Base-by-base conservation (phyloP, 1,140 invertebrate genomes). In the Drosophila parabipectinata region DNA sequence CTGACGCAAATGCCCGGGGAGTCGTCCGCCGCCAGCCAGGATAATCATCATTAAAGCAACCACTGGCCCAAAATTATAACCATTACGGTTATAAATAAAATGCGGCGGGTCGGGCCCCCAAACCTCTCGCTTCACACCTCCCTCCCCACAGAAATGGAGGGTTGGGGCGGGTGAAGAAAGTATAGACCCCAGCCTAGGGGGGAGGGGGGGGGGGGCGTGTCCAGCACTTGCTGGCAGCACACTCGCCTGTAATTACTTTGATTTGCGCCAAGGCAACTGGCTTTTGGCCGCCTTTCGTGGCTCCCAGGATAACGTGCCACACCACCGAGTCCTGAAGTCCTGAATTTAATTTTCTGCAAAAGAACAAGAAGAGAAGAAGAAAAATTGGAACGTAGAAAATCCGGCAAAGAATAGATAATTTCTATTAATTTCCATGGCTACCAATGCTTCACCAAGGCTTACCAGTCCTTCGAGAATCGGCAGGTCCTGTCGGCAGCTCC, bases 11-110 rank as follows among this genome's bases (percentile, higher is more conserved):
- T 81, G 81, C 60, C 51, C 32, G 44, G 37, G 45, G 60, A 72
- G 76, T 51, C 56, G 55, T 32, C 18, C 62, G 14, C 18, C 18
- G 26, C 55, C 28, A 21, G 26, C 55, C 73, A 75, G 78, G 59
- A 85, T 82, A 87, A 88, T 88, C 82, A 87, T 85, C 82, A 85
- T 82, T 85, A 87, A 88, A 88, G 74, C 84, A 77, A 83, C 83
- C 75, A 75, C 72, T 64, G 76, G 78, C 66, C 72, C 82, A 82
- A 83, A 87, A 87, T 87, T 87, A 88, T 87, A 88, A 63, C 83
- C 83, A 87, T 87, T 83, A 88, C 81, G 76, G 76, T 77, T 88
- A 87, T 83, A 87, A 87, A 87, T 88, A 87, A 87, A 87, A 79
- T 53, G 79, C 59, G 71, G 54, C 51, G 41, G 34, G 61, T 12